Evolutionary conservation across 2,888 invertebrate species (phyloP), one percentile per base, ranked within the genome.

Genomic region (Blastobasis adustella): DNA sequence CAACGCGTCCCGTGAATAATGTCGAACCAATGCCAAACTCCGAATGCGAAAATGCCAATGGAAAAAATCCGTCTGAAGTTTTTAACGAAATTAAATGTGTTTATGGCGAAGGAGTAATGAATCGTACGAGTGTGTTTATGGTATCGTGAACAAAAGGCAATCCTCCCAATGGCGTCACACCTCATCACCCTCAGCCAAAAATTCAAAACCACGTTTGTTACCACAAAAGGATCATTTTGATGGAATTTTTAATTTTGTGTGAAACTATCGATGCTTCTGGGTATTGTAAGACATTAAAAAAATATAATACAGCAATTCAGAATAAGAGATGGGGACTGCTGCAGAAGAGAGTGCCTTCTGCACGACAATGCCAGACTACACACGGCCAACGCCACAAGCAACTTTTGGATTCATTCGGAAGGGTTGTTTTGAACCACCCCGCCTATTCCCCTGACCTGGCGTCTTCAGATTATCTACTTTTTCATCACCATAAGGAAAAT

Each of bases 341-440:
- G 23, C 23, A 23, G 23, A 40, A 40, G 41, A 4, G 9, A 40
- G 41, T 40, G 41, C 41, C 4, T 4, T 40, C 41, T 40, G 41
- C 41, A 90, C 63, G 41, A 40, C 41, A 40, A 40, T 9, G 41
- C 41, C 41, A 40, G 40, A 8, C n/a, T 23, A 1, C 41, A 40
- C 4, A 40, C 41, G 41, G 41, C 41, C 41, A 40, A 40, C 41
- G 41, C 41, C 1, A 40, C 41, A 23, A 23, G 23, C 23, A 23
- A 23, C 1, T 23, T 23, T 23, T 23, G 23, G 23, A 23, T 1
- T 4, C 41, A 4, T 40, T 40, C 4, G 41, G 4, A 8, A 8
- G 41, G 41, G 41, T 8, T 40, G 41, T 40, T 40, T 40, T 40
- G 41, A 40, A 40, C 9, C 41, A 40, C 41, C 41, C 41, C 41